A percentile compares a stretch with the other conserved stretches of the same genome.
These are phyloP conservation scores for Larimichthys crocea DNA, from an alignment of 2,113 vertebrate genomes.

Conservation along the genomic window DNA sequence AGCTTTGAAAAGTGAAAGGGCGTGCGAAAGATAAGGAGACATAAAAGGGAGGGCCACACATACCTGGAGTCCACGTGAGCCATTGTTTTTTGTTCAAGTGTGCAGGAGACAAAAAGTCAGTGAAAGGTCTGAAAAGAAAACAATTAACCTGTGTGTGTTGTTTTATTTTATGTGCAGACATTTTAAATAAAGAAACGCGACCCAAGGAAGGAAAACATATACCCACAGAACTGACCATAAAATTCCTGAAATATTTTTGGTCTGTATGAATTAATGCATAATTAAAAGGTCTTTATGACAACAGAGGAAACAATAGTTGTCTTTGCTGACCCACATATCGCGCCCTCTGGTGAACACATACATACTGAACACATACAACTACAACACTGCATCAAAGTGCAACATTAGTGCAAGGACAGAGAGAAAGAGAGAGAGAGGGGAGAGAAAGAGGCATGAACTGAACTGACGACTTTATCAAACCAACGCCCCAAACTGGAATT, in stretches of 20 bases:
- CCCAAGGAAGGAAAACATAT: too few species aligned
- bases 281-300: not conserved
- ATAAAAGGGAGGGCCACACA: not conserved
- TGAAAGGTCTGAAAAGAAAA: not conserved
- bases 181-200: not conserved
- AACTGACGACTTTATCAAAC: conserved; percentile 7
- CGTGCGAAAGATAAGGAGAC: not conserved
- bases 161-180: not conserved
- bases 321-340: conserved; percentile 26
- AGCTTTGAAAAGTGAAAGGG: conserved; percentile 57
- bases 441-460: conserved; percentile 11
- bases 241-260: not conserved
- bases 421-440: not conserved
- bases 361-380: not conserved
- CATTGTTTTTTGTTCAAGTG: not conserved
- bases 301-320: not conserved
- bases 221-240: too few species aligned
- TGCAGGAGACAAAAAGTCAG: not conserved
- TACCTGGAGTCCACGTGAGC: not conserved
- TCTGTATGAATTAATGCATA: not conserved
- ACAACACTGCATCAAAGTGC: not conserved
- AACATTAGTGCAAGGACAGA: conserved; percentile 9
- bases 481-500: conserved; percentile 65
- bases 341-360: conserved; percentile 57
- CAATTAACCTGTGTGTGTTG: not conserved